Evolutionary conservation across 1,140 invertebrate genomes (phyloP).

Genomic region (Philopotamus ludificatus): DNA sequence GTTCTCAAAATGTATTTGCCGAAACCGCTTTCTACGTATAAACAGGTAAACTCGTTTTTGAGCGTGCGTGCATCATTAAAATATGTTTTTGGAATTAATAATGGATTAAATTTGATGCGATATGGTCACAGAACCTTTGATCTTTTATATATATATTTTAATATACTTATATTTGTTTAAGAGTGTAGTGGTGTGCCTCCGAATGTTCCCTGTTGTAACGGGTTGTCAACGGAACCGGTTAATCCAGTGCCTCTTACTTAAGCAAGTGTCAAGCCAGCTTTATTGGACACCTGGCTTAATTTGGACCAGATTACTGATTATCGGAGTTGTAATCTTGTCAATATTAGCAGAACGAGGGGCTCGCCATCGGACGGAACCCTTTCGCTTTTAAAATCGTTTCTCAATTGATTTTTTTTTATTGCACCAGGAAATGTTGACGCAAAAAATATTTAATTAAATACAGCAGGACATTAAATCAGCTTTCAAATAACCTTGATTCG

Average conservation of each 20-base stretch:
- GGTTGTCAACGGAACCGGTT: conserved; percentile 17
- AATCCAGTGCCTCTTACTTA: conserved; percentile 18
- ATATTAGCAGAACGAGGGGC: background rate
- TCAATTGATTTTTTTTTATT: background rate
- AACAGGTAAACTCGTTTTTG: background rate
- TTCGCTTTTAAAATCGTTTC: background rate
- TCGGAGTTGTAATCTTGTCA: background rate
- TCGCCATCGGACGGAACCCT: background rate
- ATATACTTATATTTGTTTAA: too few species aligned
- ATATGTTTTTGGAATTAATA: too few species aligned
- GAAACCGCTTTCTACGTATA: background rate
- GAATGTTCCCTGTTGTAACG: conserved; percentile 15
- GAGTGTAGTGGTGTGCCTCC: background rate
- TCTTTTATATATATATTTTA: too few species aligned
- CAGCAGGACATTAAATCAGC: too few species aligned
- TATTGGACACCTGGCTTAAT: conserved; percentile 8
- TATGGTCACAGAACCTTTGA: too few species aligned
- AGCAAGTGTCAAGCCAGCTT: background rate
- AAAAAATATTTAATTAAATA: too few species aligned
- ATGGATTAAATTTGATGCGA: too few species aligned
- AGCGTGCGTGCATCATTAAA: background rate
- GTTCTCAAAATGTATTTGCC: background rate
- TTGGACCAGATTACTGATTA: background rate
- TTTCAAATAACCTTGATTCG: too few species aligned
- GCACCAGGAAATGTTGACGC: too few species aligned